phyloP scores from a whole-genome alignment of 2,797 vertebrate species.

The Amphiprion clarkii region DNA sequence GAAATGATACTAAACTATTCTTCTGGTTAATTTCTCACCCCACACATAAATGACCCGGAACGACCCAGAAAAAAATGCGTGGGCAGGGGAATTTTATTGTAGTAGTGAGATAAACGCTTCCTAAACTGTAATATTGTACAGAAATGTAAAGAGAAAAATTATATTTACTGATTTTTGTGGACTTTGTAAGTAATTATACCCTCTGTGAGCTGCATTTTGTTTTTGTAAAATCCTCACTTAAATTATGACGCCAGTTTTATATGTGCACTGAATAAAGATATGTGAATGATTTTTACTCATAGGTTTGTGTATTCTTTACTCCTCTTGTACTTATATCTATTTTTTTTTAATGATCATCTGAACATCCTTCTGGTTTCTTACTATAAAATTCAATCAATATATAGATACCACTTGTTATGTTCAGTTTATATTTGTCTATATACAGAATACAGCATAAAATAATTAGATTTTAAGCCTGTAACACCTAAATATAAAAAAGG shows the following conservation, averaged over 20 bases:
- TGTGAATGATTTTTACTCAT: constrained; percentile 60
- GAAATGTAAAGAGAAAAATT: constrained; percentile 61
- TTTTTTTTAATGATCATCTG: background rate
- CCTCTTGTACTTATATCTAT: background rate
- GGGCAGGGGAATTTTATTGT: constrained; percentile 17
- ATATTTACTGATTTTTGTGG: constrained; percentile 52
- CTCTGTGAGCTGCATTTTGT: constrained; percentile 51
- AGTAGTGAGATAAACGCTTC: constrained; percentile 6
- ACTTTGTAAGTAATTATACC: constrained; percentile 69
- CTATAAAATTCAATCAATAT: background rate
- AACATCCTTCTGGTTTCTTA: background rate
- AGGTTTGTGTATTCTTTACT: background rate
- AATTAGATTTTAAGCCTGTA: too few species aligned
- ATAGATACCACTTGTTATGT: background rate
- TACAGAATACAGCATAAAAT: background rate
- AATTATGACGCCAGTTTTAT: constrained; percentile 80
- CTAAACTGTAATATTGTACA: constrained; percentile 54
- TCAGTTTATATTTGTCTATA: background rate
- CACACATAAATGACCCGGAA: background rate
- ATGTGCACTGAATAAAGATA: constrained; percentile 81
- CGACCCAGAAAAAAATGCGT: background rate
- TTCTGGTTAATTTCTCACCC: background rate
- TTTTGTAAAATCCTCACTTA: constrained; percentile 67
- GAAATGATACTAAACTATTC: constrained; percentile 21
- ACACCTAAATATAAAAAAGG: too few species aligned